Percentiles rank a stretch among this genome's conserved stretches.
Conservation (phyloP, 1,140 invertebrate species). For the Drosophila athabasca region DNA sequence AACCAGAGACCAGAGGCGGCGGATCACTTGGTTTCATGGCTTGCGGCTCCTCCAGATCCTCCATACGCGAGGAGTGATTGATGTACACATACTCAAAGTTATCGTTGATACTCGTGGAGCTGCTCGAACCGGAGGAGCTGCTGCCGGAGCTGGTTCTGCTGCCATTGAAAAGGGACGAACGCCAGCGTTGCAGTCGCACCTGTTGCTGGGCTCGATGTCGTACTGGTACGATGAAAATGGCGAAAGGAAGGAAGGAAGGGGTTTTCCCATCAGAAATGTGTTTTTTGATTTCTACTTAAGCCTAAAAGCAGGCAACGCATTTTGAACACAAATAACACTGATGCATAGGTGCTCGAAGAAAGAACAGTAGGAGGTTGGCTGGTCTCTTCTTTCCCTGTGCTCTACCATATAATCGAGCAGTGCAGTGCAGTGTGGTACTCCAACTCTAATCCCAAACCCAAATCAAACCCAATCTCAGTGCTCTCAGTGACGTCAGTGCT, state of each 20-base stretch:
- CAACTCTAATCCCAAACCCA: no score
- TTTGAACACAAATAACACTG: no score
- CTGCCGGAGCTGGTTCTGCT: background rate
- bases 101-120: slow-evolving; percentile 24
- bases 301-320: background rate
- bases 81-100: slow-evolving; percentile 47
- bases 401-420: no score
- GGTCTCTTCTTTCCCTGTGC: no score
- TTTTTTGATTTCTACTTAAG: background rate
- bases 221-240: slow-evolving; percentile 18
- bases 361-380: no score
- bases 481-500: no score
- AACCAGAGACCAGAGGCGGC: background rate
- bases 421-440: no score
- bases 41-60: slow-evolving; percentile 38
- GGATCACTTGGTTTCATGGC: background rate
- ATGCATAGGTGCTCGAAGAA: no score
- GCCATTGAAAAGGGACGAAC: slow-evolving; percentile 11
- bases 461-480: no score
- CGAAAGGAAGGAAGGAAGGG: background rate
- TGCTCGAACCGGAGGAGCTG: background rate
- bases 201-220: slow-evolving; percentile 52
- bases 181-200: slow-evolving; percentile 50
- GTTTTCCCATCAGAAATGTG: background rate
- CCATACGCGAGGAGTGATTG: slow-evolving; percentile 50